phyloP scores from a whole-genome alignment of 2,888 invertebrate species.

The Acleris laterana region DNA sequence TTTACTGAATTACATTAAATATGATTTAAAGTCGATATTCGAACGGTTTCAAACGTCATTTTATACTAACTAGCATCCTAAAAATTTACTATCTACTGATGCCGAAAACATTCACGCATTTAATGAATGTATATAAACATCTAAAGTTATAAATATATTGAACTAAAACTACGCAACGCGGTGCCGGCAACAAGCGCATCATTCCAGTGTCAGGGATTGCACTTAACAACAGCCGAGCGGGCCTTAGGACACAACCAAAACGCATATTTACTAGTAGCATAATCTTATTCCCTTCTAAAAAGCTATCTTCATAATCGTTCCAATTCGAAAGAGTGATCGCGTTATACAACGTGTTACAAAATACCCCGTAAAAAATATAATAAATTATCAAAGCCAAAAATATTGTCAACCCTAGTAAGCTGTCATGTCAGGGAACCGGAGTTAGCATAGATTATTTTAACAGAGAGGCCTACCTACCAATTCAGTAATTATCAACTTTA shows the following conservation, averaged over 20 bases:
- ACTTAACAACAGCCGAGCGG: conserved; percentile 7
- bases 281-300: no score
- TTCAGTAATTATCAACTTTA: no score
- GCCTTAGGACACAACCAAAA: not conserved
- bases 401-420: no score
- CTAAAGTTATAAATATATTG: conserved; percentile 76
- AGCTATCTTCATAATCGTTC: no score
- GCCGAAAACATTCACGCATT: conserved; percentile 71
- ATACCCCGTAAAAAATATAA: no score
- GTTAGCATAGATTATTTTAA: no score
- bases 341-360: no score
- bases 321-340: no score
- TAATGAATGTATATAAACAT: conserved; percentile 74
- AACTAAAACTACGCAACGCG: conserved; percentile 74
- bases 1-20: conserved; percentile 30
- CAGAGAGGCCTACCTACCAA: no score
- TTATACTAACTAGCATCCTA: conserved; percentile 84
- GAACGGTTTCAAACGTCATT: conserved; percentile 67
- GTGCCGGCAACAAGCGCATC: conserved; percentile 67
- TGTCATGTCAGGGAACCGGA: no score
- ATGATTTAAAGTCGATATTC: conserved; percentile 47
- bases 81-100: conserved; percentile 83
- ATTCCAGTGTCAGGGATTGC: conserved; percentile 57
- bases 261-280: no score
- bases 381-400: no score